Base-by-base conservation (phyloP, 2,797 vertebrate species). In the Limosa lapponica region DNA sequence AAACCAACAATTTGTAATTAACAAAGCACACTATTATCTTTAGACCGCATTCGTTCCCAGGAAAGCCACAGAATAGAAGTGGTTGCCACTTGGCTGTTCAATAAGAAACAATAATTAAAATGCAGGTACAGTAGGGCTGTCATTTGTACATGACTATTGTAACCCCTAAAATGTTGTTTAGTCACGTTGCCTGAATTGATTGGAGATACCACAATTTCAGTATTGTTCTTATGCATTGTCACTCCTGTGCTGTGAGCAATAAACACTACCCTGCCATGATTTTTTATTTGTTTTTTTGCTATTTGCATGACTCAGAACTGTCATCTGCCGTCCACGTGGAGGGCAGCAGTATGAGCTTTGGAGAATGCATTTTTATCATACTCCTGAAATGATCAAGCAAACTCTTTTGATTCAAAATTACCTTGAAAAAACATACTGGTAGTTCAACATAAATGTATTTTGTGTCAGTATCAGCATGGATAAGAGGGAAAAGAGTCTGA, bases 1-100 rank as follows among this genome's bases (percentile, higher is more conserved):
- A 90, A 93, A 49, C 39, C n/a, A 79, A 25, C 48, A 39, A 43
- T 84, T 92, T 41, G 64, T 87, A 94, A 90, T 73, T 84, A 93
- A 84, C 75, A 25, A 80, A 96, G 51, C 10, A 58, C 46, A 20
- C 7, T 78, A 14, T 82, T 78, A 49, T 71, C 71, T 87, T 34
- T 37, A 46, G 48, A 70, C 39, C 10, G 16, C 34, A 22, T 27
- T 82, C 32, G 16, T 90, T 93, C 59, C 43, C 23, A n/a, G 43
- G 67, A 93, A 94, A 90, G 34, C 54, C 46, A 34, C 49, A 58
- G 64, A 82, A 48, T 5, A 77, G 44, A 85, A 92, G 41, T 43
- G 22, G 34, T 72, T 88, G 36, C 57, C 34, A 19, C 57, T 71
- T 89, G 48, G 25, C 57, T 86, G 43, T 90, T 95, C 54, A 87